These are phyloP conservation scores for Sebastiscus albofasciatus DNA, from an alignment of 2,797 vertebrate species.

Conservation along the genomic window DNA sequence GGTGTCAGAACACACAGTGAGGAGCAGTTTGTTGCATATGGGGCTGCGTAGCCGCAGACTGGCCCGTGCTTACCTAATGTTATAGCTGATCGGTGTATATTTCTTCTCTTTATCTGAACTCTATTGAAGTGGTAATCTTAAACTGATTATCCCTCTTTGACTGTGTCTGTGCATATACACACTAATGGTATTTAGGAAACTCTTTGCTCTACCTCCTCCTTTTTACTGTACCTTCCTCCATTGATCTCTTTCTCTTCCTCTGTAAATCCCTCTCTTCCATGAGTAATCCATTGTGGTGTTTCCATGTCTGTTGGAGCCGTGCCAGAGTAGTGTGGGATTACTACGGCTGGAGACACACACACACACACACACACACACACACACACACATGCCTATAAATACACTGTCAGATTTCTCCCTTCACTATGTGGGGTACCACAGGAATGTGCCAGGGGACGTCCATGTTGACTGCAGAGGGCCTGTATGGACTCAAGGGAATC, in stretches of 20 bases:
- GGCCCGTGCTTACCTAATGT: too few species aligned
- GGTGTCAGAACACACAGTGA: too few species aligned
- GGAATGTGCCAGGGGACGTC: conserved; percentile 49
- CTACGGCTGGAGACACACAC: conserved; percentile 43
- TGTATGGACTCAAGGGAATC: conserved; percentile 37
- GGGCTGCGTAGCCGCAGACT: too few species aligned
- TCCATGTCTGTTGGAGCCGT: conserved; percentile 70
- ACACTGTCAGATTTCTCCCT: conserved; percentile 42
- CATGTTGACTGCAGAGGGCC: conserved; percentile 33
- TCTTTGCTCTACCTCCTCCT: conserved; percentile 33
- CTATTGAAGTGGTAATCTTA: conserved; percentile 46
- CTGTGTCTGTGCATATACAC: conserved; percentile 25
- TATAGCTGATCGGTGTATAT: neutral
- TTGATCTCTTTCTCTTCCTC: conserved; percentile 66
- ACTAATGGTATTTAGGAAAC: conserved; percentile 56
- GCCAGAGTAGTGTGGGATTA: conserved; percentile 75
- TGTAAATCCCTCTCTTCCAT: conserved; percentile 70
- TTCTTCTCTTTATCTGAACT: conserved; percentile 17
- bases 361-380: conserved; percentile 2
- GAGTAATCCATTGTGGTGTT: conserved; percentile 73
- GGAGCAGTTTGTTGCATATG: too few species aligned
- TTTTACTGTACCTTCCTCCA: conserved; percentile 55
- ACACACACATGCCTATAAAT: conserved; percentile 25
- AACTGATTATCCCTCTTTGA: conserved; percentile 23
- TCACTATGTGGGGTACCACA: conserved; percentile 32